These are phyloP conservation scores for Siniperca undulata DNA, from an alignment of 2,797 vertebrate species.

Conservation along the genomic window DNA sequence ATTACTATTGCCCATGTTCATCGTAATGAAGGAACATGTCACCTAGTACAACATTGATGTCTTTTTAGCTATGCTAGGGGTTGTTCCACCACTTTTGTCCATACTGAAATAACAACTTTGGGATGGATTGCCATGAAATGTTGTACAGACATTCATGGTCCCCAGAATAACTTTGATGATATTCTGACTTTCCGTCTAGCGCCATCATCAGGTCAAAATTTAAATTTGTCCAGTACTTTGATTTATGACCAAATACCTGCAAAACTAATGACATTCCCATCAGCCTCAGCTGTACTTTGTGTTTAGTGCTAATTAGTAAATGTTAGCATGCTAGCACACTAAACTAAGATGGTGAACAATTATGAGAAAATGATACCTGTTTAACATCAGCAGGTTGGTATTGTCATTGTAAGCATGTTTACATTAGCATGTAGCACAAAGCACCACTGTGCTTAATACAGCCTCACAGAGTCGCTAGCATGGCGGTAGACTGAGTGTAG, in stretches of 20 bases:
- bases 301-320: neutral
- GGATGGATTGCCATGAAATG: neutral
- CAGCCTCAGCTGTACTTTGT: no score
- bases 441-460: neutral
- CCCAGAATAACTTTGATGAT: neutral
- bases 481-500: neutral
- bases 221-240: no score
- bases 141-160: no score
- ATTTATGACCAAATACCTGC: no score
- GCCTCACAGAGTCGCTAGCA: neutral
- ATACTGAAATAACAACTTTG: neutral
- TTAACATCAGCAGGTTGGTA: neutral
- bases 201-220: no score
- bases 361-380: no score
- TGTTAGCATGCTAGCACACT: neutral
- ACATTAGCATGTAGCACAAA: neutral
- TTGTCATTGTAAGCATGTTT: neutral
- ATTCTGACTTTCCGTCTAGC: no score
- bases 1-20: neutral
- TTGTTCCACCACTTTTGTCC: neutral
- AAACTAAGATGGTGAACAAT: neutral
- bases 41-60: neutral
- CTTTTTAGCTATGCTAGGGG: neutral
- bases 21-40: neutral
- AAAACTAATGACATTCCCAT: no score